Conservation (phyloP, 2,797 vertebrate species). For the Halcyon smyrnensis region DNA sequence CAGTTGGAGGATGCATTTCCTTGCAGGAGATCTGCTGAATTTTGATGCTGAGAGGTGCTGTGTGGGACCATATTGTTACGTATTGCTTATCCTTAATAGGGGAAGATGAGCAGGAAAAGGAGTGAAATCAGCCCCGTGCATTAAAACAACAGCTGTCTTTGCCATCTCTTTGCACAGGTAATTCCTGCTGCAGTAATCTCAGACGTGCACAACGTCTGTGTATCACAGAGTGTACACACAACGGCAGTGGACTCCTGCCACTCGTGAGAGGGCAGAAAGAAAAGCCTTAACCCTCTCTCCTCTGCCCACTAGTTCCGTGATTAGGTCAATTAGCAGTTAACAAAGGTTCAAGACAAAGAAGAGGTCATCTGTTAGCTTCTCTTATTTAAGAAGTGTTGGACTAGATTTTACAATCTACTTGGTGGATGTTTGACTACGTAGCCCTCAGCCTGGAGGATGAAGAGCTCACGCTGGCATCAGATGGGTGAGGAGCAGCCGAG, state of each 20-base stretch:
- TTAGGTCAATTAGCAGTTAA: neutral
- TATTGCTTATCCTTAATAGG: neutral
- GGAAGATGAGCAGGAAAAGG: neutral
- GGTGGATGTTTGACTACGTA: neutral
- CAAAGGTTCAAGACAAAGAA: neutral
- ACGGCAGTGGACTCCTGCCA: neutral
- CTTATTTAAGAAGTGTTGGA: neutral
- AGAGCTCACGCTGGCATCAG: fast-evolving
- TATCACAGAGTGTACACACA: neutral
- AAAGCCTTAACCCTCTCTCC: neutral
- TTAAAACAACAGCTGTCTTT: neutral
- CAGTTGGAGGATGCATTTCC: neutral
- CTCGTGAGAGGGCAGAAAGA: neutral
- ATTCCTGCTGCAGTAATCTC: neutral
- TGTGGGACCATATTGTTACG: neutral
- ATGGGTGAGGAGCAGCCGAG: fast-evolving
- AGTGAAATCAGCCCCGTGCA: neutral
- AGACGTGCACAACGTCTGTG: neutral
- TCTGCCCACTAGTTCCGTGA: neutral
- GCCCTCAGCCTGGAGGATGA: neutral
- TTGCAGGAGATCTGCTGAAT: neutral
- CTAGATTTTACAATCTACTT: fast-evolving
- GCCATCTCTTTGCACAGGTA: neutral
- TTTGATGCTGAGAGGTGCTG: neutral
- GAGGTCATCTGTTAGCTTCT: neutral